A percentile compares a stretch with the other conserved stretches of the same genome.
Evolutionary conservation across 1,140 invertebrate genomes (phyloP).

Genomic region (Dryas iulia): DNA sequence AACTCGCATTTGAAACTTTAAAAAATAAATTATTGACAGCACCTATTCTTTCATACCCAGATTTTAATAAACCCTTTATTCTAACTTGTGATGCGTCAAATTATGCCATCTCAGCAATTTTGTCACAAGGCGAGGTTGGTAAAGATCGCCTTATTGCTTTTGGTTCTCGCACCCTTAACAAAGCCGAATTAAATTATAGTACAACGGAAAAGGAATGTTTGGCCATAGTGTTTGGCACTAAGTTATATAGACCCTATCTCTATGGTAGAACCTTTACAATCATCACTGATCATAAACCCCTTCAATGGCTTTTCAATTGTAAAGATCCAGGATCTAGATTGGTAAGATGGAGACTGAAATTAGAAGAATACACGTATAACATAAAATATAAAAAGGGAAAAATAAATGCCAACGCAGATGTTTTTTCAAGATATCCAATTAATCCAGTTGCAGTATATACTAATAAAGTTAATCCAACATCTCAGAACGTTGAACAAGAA

Average conservation of each 20-base stretch:
- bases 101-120: not conserved
- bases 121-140: not conserved
- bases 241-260: not conserved
- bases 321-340: not conserved
- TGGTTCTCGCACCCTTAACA: not conserved
- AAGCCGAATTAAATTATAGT: not conserved
- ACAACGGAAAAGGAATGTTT: not conserved
- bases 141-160: not conserved
- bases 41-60: not conserved
- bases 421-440: not conserved
- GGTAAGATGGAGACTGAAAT: not conserved
- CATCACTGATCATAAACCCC: not conserved
- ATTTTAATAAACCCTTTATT: not conserved
- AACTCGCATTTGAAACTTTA: not conserved
- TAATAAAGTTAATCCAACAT: too few species aligned
- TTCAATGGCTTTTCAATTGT: not conserved
- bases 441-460: too few species aligned
- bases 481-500: too few species aligned
- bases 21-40: slow-evolving; percentile 2
- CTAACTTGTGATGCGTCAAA: not conserved
- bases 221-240: not conserved
- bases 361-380: slow-evolving; percentile 1
- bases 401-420: not conserved
- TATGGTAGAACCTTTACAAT: not conserved
- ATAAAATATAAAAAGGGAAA: not conserved